Evolutionary conservation across 2,113 vertebrate species (phyloP).

Genomic region (Rhizomys pruinosus): DNA sequence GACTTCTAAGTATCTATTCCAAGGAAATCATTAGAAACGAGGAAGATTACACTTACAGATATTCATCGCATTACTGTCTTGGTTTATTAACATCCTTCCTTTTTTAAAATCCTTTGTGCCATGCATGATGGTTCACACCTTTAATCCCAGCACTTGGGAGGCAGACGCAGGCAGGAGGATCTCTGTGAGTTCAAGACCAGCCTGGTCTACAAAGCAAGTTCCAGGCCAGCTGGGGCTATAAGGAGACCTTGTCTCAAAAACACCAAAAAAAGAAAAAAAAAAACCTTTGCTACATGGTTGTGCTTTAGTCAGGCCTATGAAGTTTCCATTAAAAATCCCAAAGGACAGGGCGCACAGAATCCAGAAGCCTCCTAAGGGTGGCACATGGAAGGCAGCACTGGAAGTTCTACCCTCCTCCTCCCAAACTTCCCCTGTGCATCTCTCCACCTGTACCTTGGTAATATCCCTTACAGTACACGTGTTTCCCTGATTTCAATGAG

Average conservation of each 20-base stretch:
- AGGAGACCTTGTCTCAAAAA: no score
- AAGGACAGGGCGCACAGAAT: neutral
- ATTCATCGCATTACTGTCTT: conserved; percentile 34
- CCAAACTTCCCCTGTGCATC: neutral
- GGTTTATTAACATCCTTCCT: neutral
- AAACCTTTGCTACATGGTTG: neutral
- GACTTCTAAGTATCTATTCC: conserved; percentile 28
- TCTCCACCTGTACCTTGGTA: neutral
- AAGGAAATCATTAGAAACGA: conserved; percentile 52
- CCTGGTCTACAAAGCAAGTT: no score
- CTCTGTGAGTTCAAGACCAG: no score
- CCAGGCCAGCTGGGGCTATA: no score
- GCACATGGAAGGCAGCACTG: neutral
- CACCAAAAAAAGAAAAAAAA: no score
- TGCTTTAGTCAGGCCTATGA: neutral
- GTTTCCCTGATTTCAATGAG: neutral
- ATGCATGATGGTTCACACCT: no score
- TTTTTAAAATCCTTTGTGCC: no score
- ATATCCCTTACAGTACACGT: neutral
- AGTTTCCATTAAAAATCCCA: neutral
- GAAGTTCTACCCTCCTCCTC: no score
- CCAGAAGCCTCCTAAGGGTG: neutral
- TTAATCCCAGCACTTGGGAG: no score
- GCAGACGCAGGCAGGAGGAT: no score
- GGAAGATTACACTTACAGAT: neutral